Conservation (phyloP, 1,140 invertebrate genomes). For the Meloidogyne exigua region DNA sequence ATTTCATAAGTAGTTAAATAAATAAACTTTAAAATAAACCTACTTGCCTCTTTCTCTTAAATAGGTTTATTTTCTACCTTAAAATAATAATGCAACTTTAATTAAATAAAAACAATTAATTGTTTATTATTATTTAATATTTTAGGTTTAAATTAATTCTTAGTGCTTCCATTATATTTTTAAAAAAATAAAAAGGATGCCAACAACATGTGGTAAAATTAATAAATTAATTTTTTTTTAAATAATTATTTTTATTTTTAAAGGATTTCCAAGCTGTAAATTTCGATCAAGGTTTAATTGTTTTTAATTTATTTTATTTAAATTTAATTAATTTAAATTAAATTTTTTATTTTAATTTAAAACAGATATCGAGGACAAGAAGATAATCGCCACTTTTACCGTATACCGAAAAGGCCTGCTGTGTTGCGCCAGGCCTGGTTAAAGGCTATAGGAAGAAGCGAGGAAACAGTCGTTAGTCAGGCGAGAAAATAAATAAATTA, state of each 20-base stretch:
- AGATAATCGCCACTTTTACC: conserved; percentile 65
- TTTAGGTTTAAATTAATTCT: too few relatives aligned
- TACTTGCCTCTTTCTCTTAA: too few relatives aligned
- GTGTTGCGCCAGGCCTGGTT: conserved; percentile 64
- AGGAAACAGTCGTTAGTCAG: conserved; percentile 65
- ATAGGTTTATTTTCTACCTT: too few relatives aligned
- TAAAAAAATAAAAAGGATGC: not conserved
- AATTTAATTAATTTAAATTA: not conserved
- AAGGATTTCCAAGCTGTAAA: conserved; percentile 65
- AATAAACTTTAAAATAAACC: too few relatives aligned
- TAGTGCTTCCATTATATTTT: too few relatives aligned
- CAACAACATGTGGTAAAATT: conserved; percentile 25
- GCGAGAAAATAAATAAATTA: conserved; percentile 34
- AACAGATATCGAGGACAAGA: conserved; percentile 64
- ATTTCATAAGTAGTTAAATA: too few relatives aligned
- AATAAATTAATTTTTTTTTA: conserved; percentile 6
- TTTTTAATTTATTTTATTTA: not conserved
- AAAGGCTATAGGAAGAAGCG: conserved; percentile 64
- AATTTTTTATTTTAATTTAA: not conserved
- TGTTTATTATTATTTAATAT: too few relatives aligned
- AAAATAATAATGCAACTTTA: too few relatives aligned
- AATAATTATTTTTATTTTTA: not conserved
- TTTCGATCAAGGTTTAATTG: conserved; percentile 57
- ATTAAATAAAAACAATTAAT: too few relatives aligned
- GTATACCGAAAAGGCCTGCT: conserved; percentile 65